phyloP scores from a whole-genome alignment of 37 sponge, comb jelly and placozoan species.

The Lycopodina hypogea region DNA sequence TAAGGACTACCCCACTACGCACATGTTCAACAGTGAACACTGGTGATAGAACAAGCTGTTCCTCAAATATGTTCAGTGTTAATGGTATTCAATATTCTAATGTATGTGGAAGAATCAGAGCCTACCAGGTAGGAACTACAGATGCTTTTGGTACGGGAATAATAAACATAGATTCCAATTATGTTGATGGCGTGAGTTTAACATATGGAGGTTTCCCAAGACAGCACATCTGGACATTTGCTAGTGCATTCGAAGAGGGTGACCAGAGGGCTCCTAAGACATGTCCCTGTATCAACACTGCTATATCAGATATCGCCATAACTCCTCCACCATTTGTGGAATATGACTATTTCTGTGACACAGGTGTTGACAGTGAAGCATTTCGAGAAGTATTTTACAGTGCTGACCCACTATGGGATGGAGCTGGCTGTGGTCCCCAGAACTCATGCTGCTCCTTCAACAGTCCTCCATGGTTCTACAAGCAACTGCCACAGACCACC shows the following conservation, averaged over 20 bases:
- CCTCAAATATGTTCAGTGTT: neutral
- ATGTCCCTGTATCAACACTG: no score
- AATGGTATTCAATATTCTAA: neutral
- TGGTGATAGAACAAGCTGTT: no score
- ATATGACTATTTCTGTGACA: neutral
- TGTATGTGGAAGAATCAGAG: constrained; percentile 2
- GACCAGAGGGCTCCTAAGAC: neutral
- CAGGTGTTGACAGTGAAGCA: no score
- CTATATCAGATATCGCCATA: no score
- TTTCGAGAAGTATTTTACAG: no score
- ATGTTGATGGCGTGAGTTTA: constrained; percentile 10
- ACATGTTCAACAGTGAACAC: no score
- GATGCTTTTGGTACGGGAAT: constrained; percentile 6
- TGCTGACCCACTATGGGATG: no score
- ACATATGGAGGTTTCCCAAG: constrained; percentile 3
- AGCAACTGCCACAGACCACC: no score
- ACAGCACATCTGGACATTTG: constrained; percentile 11
- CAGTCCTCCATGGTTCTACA: no score
- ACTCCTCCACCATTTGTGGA: neutral
- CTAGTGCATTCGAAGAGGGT: neutral
- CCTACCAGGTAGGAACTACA: neutral
- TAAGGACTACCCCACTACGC: no score
- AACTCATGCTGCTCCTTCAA: no score
- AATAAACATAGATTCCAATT: neutral
- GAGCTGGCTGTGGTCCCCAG: no score